Evolutionary conservation across 2,113 vertebrate genomes (phyloP).

Genomic region (Calcarius ornatus): DNA sequence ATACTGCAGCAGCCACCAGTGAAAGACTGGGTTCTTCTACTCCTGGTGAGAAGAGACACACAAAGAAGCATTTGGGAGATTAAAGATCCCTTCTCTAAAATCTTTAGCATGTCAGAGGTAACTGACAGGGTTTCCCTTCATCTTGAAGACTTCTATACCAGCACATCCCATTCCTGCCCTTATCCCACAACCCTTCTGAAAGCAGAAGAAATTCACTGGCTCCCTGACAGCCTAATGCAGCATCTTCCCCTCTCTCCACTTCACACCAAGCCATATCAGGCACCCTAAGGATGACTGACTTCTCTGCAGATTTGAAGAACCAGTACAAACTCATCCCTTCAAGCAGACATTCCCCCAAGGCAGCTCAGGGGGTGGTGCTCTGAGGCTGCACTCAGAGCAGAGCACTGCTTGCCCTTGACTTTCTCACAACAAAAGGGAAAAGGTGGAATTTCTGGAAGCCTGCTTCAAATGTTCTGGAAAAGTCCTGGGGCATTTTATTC

Average conservation of each 20-base stretch:
- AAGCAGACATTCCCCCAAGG: not conserved
- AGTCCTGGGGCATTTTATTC: not conserved
- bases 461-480: not conserved
- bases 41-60: conserved; percentile 46
- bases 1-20: conserved; percentile 9
- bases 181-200: not conserved
- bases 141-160: not conserved
- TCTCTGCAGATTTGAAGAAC: not conserved
- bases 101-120: not conserved
- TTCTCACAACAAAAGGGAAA: not conserved
- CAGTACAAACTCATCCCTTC: not conserved
- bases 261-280: not conserved
- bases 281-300: not conserved
- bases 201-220: not conserved
- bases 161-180: not conserved
- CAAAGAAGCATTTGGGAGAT: conserved; percentile 39
- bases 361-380: not conserved
- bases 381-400: not conserved
- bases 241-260: not conserved
- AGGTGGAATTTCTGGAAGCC: not conserved
- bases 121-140: not conserved
- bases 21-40: conserved; percentile 29
- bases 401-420: not conserved
- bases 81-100: conserved; percentile 19
- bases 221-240: not conserved